phyloP scores from a whole-genome alignment of 2,888 invertebrate species.

The Tiphia femorata region DNA sequence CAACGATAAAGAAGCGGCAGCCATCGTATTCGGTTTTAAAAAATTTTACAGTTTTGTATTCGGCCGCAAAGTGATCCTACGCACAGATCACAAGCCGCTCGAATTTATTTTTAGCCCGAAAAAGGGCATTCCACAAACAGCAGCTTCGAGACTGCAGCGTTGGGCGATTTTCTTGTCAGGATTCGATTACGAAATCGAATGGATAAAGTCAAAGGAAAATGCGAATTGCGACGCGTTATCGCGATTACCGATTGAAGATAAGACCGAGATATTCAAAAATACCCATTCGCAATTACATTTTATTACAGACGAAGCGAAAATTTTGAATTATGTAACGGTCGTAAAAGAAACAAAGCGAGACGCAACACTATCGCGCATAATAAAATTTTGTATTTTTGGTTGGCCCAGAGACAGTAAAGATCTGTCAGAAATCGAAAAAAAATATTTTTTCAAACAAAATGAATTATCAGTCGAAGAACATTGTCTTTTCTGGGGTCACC shows the following conservation, averaged over 20 bases:
- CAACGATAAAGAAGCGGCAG: conserved; percentile 26
- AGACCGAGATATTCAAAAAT: not conserved
- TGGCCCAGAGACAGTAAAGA: conserved; percentile 20
- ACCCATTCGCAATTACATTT: conserved; percentile 13
- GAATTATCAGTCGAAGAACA: conserved; percentile 19
- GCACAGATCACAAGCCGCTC: conserved; percentile 27
- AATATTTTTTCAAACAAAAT: conserved; percentile 15
- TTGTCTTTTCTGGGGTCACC: conserved; percentile 10
- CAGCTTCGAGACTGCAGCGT: conserved; percentile 22
- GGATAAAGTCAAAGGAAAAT: conserved; percentile 2
- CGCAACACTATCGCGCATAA: conserved; percentile 7
- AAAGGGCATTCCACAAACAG: conserved; percentile 22
- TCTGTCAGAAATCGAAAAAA: not conserved
- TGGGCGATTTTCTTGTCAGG: conserved; percentile 24
- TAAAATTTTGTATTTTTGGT: conserved; percentile 14
- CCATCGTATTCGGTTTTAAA: conserved; percentile 27
- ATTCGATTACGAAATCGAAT: conserved; percentile 22
- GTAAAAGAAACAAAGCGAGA: conserved; percentile 20
- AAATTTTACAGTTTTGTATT: conserved; percentile 25
- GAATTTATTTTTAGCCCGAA: conserved; percentile 11
- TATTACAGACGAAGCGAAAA: conserved; percentile 10
- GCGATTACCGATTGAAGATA: not conserved
- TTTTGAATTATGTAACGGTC: conserved; percentile 2
- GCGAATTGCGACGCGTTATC: conserved; percentile 16
- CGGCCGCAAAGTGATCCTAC: conserved; percentile 16